Base-by-base conservation (phyloP, 1,140 invertebrate species). In the Amyelois transitella region DNA sequence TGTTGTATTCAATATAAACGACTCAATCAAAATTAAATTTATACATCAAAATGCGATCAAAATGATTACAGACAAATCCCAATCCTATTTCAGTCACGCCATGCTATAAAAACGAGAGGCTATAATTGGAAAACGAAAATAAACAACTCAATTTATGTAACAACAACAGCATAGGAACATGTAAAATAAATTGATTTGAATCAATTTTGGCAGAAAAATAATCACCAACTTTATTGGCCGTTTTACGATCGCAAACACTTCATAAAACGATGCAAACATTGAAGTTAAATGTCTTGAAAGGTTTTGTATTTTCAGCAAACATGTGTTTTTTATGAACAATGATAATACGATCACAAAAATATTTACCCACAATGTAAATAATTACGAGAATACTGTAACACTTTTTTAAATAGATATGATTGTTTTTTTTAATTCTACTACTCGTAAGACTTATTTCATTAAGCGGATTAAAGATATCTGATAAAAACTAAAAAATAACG, bases 191-290 rank as follows among this genome's bases (percentile, higher is more conserved):
- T 69, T 62, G 67, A 63, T 66, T 65, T 60, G 55, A 62, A 69
- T 66, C 68, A 66, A 70, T 66, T 66, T 62, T 28, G 56, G 48
- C 25, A 44, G 56, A 69, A 73, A 68, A 66, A 73, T 71, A 61
- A 62, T 54, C 62, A 21, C n/a, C n/a, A 50, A 25, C 58, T 65
- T 71, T 66, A 74, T 62, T 62, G 63, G 59, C 49, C 56, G 55
- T 52, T 54, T 45, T 44, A 55, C 55, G 61, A 60, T 67, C 64
- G 62, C 64, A 66, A 66, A 67, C 69, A 75, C 61, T 71, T 70
- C 67, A 71, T 69, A 71, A 71, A 59, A 66, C 55, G 64, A 54
- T 18, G 58, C 56, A 43, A 66, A 14, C 17, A 6, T 38, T 6
- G 4, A 32, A 6, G 17, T 38, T 14, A 14, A 38, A 38, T 8